Evolutionary conservation across 2,797 vertebrate species (phyloP).

Genomic region (Gymnoscopelus braueri): DNA sequence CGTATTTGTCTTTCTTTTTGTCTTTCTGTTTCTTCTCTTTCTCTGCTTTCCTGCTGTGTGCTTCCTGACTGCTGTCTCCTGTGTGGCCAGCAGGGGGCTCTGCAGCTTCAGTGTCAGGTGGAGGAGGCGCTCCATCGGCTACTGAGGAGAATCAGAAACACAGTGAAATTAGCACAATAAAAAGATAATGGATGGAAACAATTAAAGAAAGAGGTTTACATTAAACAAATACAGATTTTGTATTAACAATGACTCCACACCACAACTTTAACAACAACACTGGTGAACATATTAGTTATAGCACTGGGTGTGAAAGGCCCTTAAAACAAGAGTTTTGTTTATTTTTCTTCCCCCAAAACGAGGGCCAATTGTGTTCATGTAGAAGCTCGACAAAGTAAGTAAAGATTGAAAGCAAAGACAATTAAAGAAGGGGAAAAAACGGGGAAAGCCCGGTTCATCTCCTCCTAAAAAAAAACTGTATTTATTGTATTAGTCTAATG

Average conservation of each 20-base stretch:
- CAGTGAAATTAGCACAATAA: slow-evolving; percentile 5
- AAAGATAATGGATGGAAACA: not conserved
- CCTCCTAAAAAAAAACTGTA: no score
- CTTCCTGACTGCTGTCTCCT: slow-evolving; percentile 39
- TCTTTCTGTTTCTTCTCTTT: slow-evolving; percentile 44
- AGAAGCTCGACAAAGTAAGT: no score
- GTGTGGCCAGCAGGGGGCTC: slow-evolving; percentile 68
- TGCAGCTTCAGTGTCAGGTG: slow-evolving; percentile 10
- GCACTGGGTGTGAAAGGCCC: no score
- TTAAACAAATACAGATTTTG: not conserved
- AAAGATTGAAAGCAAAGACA: no score
- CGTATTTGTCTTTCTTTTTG: slow-evolving; percentile 43
- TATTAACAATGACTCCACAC: not conserved
- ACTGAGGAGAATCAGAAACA: slow-evolving; percentile 29
- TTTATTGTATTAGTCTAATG: no score
- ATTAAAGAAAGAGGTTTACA: slow-evolving; percentile 13
- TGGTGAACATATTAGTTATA: no score
- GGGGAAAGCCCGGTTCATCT: no score
- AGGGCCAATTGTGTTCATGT: no score
- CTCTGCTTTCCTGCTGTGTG: slow-evolving; percentile 26
- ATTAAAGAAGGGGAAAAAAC: no score
- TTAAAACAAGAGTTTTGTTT: no score
- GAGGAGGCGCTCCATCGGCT: slow-evolving; percentile 38
- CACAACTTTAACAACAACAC: no score
- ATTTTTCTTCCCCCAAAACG: no score